Evolutionary conservation across 2,113 vertebrate genomes (phyloP).

Genomic region (Cryptotis parvus): DNA sequence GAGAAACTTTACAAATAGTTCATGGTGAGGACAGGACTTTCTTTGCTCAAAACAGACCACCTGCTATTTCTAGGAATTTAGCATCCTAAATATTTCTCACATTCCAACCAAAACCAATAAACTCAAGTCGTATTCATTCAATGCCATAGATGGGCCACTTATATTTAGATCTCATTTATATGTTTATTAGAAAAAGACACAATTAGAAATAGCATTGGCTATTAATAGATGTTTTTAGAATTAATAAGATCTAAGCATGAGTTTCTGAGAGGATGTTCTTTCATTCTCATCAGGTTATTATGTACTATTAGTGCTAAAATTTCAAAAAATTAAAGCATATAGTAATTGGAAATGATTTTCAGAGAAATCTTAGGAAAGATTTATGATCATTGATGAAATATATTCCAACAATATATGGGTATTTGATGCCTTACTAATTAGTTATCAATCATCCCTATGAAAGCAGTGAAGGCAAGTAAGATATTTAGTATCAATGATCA

Average conservation of each 20-base stretch:
- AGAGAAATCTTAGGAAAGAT: constrained; percentile 33
- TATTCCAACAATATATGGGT: not conserved
- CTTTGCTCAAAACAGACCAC: not conserved
- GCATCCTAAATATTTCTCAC: not conserved
- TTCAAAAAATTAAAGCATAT: not conserved
- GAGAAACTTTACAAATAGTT: not conserved
- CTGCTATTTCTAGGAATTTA: not conserved
- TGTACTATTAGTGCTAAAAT: constrained; percentile 28
- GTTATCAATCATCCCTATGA: not conserved
- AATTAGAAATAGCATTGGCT: not conserved
- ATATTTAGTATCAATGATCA: not conserved
- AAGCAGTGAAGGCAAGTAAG: not conserved
- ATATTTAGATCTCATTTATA: not conserved
- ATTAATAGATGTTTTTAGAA: constrained; percentile 32
- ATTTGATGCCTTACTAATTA: constrained; percentile 8
- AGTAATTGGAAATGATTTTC: constrained; percentile 43
- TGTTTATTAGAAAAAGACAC: constrained; percentile 22
- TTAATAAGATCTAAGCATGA: constrained; percentile 18
- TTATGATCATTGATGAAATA: constrained; percentile 23
- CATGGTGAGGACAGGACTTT: not conserved
- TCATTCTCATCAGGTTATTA: not conserved
- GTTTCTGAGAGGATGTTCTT: constrained; percentile 50
- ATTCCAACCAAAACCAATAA: constrained; percentile 36
- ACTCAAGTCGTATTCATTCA: not conserved
- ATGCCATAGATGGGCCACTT: not conserved